A percentile compares a stretch with the other conserved stretches of the same genome.
phyloP scores from a whole-genome alignment of 2,888 invertebrate species.

The Morinoia aosen region DNA sequence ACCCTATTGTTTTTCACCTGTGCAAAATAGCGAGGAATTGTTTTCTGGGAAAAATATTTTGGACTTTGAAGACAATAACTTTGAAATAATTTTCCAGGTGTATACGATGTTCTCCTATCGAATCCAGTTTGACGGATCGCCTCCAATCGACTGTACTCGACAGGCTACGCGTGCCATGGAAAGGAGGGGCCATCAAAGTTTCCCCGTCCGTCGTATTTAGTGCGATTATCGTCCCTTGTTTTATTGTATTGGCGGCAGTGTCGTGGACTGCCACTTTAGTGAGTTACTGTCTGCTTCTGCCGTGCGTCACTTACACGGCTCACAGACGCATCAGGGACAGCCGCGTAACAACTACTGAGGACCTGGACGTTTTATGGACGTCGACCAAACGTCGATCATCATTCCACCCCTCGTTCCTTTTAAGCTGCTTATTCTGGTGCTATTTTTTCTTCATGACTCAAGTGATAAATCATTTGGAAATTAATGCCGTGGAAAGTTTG shows the following conservation, averaged over 20 bases:
- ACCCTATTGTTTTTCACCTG: too few species aligned
- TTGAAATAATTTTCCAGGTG: not conserved
- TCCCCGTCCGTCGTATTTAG: slow-evolving; percentile 55
- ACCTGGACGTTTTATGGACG: not conserved
- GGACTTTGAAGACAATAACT: not conserved
- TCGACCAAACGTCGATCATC: slow-evolving; percentile 55
- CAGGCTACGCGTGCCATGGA: slow-evolving; percentile 65
- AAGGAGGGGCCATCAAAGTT: slow-evolving; percentile 61
- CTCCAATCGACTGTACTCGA: slow-evolving; percentile 55
- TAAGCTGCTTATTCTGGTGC: slow-evolving; percentile 54
- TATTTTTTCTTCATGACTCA: slow-evolving; percentile 62
- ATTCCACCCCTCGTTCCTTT: slow-evolving; percentile 61
- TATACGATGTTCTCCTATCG: slow-evolving; percentile 32
- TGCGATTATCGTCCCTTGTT: slow-evolving; percentile 50
- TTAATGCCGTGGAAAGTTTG: slow-evolving; percentile 61
- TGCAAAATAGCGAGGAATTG: not conserved
- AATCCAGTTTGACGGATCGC: slow-evolving; percentile 15
- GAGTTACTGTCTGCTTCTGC: slow-evolving; percentile 59
- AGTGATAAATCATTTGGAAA: slow-evolving; percentile 60
- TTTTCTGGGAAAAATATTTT: not conserved
- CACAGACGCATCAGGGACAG: slow-evolving; percentile 59
- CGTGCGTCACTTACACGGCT: slow-evolving; percentile 54
- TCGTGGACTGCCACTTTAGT: slow-evolving; percentile 58
- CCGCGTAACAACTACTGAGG: slow-evolving; percentile 43
- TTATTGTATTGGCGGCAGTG: slow-evolving; percentile 60